Evolutionary conservation across 2,888 invertebrate species (phyloP), one percentile per base, ranked within the genome.

Genomic region (Lasioglossum calceatum): DNA sequence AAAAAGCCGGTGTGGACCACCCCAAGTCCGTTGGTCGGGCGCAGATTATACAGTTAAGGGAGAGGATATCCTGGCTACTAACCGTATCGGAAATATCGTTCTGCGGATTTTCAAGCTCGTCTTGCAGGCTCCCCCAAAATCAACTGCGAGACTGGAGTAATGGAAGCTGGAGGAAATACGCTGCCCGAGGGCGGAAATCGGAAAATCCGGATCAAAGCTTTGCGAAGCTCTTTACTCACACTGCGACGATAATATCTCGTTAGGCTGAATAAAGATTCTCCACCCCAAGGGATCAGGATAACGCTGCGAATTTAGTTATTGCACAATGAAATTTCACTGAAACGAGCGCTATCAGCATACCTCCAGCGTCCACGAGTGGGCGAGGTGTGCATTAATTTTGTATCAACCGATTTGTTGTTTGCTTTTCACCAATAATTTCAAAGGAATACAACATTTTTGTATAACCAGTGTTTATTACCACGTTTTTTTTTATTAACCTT

Each of bases 41-140:
- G 77, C 67, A 67, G 88, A 88, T 89, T 89, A 84, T 87, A 76
- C 82, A 78, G 89, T 84, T 82, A 84, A 87, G 87, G 87, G 89
- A 79, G 82, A 83, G 78, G 23, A 77, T 47, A 47, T 81, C 61
- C 81, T 36, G 86, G n/a, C 78, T 87, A 89, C 91, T 88, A 91
- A 89, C 91, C 89, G 85, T 89, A 87, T 88, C 87, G 86, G 88
- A 89, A 88, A 91, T 91, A 91, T 91, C 85, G 86, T 82, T 82
- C 84, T 14, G 70, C 61, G 86, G 86, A 88, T 86, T 88, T 88
- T 86, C 88, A 64, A 79, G 76, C 75, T 70, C 77, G 77, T 77
- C 77, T 64, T 67, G 47, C 19, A 14, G n/a, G 72, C 64, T 73
- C 78, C 83, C 87, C 81, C 3, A 78, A 76, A 87, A 81, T 77